Base-by-base conservation (phyloP, 2,888 invertebrate genomes). In the Fissipunctia ypsillon region DNA sequence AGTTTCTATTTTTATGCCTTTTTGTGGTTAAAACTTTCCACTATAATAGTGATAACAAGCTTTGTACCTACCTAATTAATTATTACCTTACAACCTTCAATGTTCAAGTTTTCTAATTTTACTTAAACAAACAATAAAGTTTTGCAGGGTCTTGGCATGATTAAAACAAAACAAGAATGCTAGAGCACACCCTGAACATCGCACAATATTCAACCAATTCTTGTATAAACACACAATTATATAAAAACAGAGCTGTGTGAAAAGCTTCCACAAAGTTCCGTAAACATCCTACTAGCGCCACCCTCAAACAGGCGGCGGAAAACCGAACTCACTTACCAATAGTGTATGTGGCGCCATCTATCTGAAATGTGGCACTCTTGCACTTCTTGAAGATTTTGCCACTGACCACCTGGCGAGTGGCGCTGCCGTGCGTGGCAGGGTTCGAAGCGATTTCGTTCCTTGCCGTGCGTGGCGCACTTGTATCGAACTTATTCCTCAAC, bases 341-440 rank as follows among this genome's bases (percentile, higher is more conserved):
- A 83, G 98, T 98, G 90, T 98, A 98, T 83, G 98, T 98, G 85
- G 98, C 98, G 91, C 98, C 98, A 95, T 98, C 98, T 93, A 98
- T 97, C 89, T 98, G 98, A 93, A 98, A 98, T 79, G 98, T 98
- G 69, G 98, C 98, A 93, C 98, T 98, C 96, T 98, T 98, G 96
- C 98, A 98, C 94, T 98, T 98, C 96, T 97, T 97, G 95, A 97
- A 97, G 80, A 97, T 93, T 90, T 97, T 97, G 76, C 96, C 96
- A 89, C 96, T 96, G 61, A 96, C 96, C 56, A 95, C 94, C 84
- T 96, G 96, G 25, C 96, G 91, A 50, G 92, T 96, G 80, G 95
- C 96, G 92, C 96, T 96, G 81, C 94, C 94, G 86, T 96, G 96
- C 80, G 96, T 95, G 54, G 96, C 93, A 25, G 96, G 96, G 85